Evolutionary conservation across 2,797 vertebrate species (phyloP), one percentile per base, ranked within the genome.

Genomic region (Acipenser transmontanus): DNA sequence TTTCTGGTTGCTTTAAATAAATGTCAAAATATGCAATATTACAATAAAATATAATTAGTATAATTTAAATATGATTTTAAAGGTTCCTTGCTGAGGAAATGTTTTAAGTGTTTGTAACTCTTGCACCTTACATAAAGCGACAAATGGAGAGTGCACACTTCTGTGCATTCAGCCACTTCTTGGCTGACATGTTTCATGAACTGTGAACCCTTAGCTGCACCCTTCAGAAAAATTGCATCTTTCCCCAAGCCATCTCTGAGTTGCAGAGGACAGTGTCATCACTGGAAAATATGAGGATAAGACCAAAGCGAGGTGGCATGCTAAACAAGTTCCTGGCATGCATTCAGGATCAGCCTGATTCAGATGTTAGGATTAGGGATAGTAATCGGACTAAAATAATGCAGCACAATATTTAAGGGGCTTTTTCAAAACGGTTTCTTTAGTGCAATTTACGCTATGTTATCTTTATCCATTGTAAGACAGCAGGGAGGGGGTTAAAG

Each of bases 111-210:
- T 70, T 66, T 34, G 57, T 68, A 62, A 47, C 50, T 50, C 67
- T 59, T 62, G 62, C 65, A 11, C n/a, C 60, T 67, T 54, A 70
- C 59, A 52, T 63, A 49, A 67, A 52, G 62, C 3, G 6, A 7
- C 61, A 67, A 67, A 68, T 71, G 66, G 62, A 71, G 62, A 71
- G 20, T 64, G 65, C 62, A 64, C 65, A 60, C 13, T 66, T 69
- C 57, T 65, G 62, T 67, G 69, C 56, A 67, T 67, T 67, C 49
- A 61, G 62, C 50, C 56, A 70, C 64, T 70, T 65, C 67, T 68
- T 72, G 7, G 63, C 68, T 12, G 65, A 65, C 62, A 57, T 68
- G 62, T 68, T 73, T 47, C 20, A 68, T 49, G 63, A 70, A 63
- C 54, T 66, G 8, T 61, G 65, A 9, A 51, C 69, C 48, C 65